Evolutionary conservation across 1,140 invertebrate species (phyloP).

Genomic region (Caenorhabditis inopinata): DNA sequence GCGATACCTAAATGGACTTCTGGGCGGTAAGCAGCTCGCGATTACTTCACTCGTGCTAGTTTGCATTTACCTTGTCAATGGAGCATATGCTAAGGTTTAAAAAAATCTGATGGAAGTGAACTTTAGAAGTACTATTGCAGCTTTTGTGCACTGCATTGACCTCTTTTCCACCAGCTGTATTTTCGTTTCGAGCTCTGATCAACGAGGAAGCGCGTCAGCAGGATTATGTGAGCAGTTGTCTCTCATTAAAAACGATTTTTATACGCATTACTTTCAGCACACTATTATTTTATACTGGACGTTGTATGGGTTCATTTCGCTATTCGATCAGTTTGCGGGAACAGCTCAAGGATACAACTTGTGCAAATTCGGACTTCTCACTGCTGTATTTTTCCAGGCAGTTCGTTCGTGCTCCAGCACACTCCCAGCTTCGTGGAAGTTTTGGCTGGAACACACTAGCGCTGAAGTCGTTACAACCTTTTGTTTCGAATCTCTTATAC

Average conservation of each 20-base stretch:
- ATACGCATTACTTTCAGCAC: neutral
- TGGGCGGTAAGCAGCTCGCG: neutral
- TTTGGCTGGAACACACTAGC: neutral
- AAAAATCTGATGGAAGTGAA: no score
- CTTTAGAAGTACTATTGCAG: neutral
- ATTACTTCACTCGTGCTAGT: neutral
- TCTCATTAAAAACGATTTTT: no score
- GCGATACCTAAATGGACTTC: neutral
- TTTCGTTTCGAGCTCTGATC: neutral
- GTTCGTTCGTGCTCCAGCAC: neutral
- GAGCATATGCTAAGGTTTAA: slow-evolving; percentile 2
- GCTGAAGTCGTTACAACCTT: no score
- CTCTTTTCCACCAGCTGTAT: neutral
- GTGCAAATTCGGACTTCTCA: neutral
- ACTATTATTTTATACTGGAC: slow-evolving; percentile 5
- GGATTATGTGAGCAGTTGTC: slow-evolving; percentile 18
- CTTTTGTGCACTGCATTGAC: neutral
- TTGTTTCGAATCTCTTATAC: no score
- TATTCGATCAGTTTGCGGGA: neutral
- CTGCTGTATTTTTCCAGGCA: neutral
- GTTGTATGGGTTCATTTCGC: neutral
- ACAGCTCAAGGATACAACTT: slow-evolving; percentile 1
- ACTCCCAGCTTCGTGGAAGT: neutral
- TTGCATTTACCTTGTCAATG: neutral
- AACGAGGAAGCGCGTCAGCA: neutral